Base-by-base conservation (phyloP, 1,140 invertebrate species). In the Elymnias hypermnestra region DNA sequence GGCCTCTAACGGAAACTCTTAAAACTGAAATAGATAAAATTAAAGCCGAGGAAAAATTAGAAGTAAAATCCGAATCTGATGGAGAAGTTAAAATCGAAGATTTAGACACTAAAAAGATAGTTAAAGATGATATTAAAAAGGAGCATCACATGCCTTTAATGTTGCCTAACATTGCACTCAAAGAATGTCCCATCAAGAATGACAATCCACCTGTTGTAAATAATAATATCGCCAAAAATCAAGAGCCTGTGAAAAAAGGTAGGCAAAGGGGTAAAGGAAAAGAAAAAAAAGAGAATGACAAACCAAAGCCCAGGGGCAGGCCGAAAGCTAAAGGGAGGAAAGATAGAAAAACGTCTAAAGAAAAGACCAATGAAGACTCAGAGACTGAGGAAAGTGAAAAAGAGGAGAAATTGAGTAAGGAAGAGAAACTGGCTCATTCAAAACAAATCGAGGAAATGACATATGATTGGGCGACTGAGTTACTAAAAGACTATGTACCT, bases 401-500 rank as follows among this genome's bases (percentile, higher is more conserved):
- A 45, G 89, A 91, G 37, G 89, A 90, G 67, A 85, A 87, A 63
- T 53, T 88, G 63, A 79, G 84, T 53, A 87, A 78, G 51, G 87
- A 87, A 63, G 68, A 89, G 87, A 72, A 88, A 53, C 77, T 86
- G 41, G 81, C 86, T 12, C 71, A 85, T 47, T 72, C 72, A 0
- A 92, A 92, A 72, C 91, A 92, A 65, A 92, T 93, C 63, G 91
- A 93, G 68, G 92, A 93, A 55, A 92, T 95, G 65, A 93, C 93
- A 3, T 95, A 94, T 61, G 93, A 95, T 63, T 95, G 94, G 94
- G 95, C 96, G 0, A 89, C 93, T 2, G 93, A 95, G 42, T 71
- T 97, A 9, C 89, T 98, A 72, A 94, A 95, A 78, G 91, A 93
- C 53, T 99, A 99, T 76, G 85, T 93, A 40, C 91, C 95, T 5